Conservation (phyloP, 2,888 invertebrate species). For the Plebejus argus region DNA sequence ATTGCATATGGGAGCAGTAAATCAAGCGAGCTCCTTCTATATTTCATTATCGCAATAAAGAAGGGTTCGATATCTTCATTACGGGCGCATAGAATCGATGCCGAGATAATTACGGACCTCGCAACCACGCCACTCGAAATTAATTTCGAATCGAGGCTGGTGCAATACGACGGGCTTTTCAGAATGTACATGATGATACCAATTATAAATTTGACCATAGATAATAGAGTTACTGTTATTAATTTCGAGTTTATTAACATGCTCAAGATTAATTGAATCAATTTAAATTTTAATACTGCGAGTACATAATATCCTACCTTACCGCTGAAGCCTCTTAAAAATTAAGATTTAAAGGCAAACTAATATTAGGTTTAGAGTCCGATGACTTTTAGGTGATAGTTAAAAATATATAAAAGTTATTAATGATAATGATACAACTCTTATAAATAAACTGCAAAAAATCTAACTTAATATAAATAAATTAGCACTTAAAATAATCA, state of each 20-base stretch:
- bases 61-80: slow-evolving; percentile 69
- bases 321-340: not conserved
- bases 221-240: slow-evolving; percentile 9
- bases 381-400: not conserved
- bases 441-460: not conserved
- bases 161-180: slow-evolving; percentile 45
- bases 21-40: slow-evolving; percentile 49
- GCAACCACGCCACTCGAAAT: slow-evolving; percentile 55
- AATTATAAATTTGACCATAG: slow-evolving; percentile 30
- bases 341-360: not conserved
- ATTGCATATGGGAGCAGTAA: slow-evolving; percentile 37
- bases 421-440: not conserved
- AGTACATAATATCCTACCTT: not conserved
- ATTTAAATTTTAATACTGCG: not conserved
- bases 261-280: not conserved
- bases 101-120: slow-evolving; percentile 62
- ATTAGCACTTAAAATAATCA: slow-evolving; percentile 2
- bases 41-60: slow-evolving; percentile 63
- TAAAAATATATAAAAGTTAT: not conserved
- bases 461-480: slow-evolving; percentile 1
- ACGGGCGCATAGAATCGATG: slow-evolving; percentile 61
- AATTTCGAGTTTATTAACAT: slow-evolving; percentile 7
- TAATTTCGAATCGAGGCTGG: slow-evolving; percentile 54
- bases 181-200: slow-evolving; percentile 45
- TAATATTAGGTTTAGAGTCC: not conserved